Conservation (phyloP, 2,888 invertebrate species). For the Xestia ashworthii region DNA sequence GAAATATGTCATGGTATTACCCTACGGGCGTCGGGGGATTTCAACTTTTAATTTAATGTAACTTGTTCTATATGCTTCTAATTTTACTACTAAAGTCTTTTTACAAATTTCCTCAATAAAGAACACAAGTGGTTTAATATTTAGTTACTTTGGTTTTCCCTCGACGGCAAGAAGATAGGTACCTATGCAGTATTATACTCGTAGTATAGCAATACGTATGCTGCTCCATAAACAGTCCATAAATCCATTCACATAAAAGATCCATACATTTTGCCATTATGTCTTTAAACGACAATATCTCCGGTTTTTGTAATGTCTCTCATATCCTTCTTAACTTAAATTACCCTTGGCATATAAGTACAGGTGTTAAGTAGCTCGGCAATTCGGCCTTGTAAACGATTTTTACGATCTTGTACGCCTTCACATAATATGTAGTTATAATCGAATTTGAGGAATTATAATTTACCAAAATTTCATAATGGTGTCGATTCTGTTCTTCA, state of each 20-base stretch:
- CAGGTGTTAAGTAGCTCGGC: constrained; percentile 12
- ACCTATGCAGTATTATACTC: not conserved
- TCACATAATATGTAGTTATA: constrained; percentile 40
- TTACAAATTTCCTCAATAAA: not conserved
- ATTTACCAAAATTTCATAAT: constrained; percentile 7
- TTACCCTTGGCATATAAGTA: not conserved
- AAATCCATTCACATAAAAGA: not conserved
- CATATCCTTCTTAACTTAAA: constrained; percentile 1
- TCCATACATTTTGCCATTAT: not conserved
- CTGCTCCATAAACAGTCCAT: not conserved
- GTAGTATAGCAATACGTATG: too few species aligned
- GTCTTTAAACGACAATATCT: not conserved
- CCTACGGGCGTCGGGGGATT: too few species aligned
- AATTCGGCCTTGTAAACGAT: constrained; percentile 31
- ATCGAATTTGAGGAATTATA: constrained; percentile 46
- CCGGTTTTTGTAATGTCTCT: not conserved
- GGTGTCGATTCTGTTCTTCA: too few species aligned
- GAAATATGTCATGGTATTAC: too few species aligned
- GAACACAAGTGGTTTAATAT: not conserved
- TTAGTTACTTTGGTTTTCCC: not conserved
- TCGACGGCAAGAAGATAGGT: not conserved
- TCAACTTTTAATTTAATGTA: too few species aligned
- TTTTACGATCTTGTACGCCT: constrained; percentile 48
- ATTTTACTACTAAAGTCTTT: not conserved
- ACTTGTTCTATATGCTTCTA: too few species aligned